Conservation (phyloP, 2,888 invertebrate species). For the Erynnis tages region DNA sequence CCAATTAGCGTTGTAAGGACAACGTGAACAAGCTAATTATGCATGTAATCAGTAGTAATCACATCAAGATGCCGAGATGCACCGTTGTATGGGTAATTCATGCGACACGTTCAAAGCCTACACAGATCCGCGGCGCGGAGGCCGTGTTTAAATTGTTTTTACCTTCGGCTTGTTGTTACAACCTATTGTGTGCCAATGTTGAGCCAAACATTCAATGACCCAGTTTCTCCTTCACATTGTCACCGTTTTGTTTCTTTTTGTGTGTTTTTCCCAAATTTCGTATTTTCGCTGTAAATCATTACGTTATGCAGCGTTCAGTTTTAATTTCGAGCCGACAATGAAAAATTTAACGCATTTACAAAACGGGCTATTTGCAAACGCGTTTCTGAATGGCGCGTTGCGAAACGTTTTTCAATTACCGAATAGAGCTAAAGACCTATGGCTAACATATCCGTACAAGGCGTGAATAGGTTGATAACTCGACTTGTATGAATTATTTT, state of each 20-base stretch:
- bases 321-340: neutral
- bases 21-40: conserved; percentile 36
- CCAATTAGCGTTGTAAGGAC: conserved; percentile 32
- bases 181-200: conserved; percentile 59
- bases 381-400: neutral
- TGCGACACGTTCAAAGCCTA: conserved; percentile 49
- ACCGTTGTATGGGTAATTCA: conserved; percentile 47
- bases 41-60: conserved; percentile 38
- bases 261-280: conserved; percentile 35
- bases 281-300: conserved; percentile 10
- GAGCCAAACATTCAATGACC: conserved; percentile 55
- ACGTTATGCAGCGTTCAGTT: conserved; percentile 1
- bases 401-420: neutral
- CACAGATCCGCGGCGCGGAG: conserved; percentile 49
- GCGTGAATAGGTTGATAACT: too few relatives aligned
- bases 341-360: conserved; percentile 7
- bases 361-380: neutral
- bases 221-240: conserved; percentile 47
- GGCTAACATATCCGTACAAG: too few relatives aligned
- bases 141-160: conserved; percentile 59
- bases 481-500: too few relatives aligned
- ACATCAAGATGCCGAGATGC: conserved; percentile 39
- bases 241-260: conserved; percentile 41
- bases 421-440: neutral
- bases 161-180: conserved; percentile 59